Evolutionary conservation across 2,888 invertebrate genomes (phyloP), one percentile per base, ranked within the genome.

Genomic region (Esperia sulphurella): DNA sequence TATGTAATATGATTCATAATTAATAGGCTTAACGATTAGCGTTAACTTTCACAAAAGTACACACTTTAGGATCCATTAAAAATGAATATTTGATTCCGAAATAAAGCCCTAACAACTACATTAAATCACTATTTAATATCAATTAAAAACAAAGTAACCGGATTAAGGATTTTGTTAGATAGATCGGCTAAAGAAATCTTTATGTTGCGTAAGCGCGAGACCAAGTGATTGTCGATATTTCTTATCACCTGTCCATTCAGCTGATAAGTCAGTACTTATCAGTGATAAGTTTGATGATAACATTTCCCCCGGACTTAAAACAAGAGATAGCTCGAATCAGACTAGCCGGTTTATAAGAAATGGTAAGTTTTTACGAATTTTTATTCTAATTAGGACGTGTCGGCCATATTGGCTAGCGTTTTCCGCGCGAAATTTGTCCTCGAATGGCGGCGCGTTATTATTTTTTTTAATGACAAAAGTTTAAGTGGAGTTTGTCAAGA

Each of bases 341-440:
- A 68, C 63, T 68, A 54, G 50, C 58, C 63, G 65, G 63, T 64
- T 63, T 66, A 59, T 72, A 77, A 79, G 75, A 79, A 85, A 84
- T 81, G 84, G 86, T 87, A 67, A 80, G 84, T 74, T 59, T 71
- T 75, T 65, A 66, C 65, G 60, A 58, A 58, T 65, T 71, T 68
- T 58, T 56, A 54, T 63, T 57, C 52, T 67, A 68, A 75, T 73
- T 68, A 71, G 61, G 8, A 37, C 14, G 41, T 38, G 45, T 30
- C 41, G 10, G 31, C 12, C 28, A 14, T 40, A 7, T 28, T 39
- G 13, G 5, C 13, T 6, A 2, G 14, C 9, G 35, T 9, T 43
- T 14, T 14, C 14, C 41, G 46, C 46, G 46, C 41, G 31, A 21
- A 33, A 39, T 8, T 45, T 14, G 28, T 14, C 35, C n/a, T 35